A percentile compares a stretch with the other conserved stretches of the same genome.
Evolutionary conservation across 2,888 invertebrate species (phyloP).

Genomic region (Arrhopalites spinosus): DNA sequence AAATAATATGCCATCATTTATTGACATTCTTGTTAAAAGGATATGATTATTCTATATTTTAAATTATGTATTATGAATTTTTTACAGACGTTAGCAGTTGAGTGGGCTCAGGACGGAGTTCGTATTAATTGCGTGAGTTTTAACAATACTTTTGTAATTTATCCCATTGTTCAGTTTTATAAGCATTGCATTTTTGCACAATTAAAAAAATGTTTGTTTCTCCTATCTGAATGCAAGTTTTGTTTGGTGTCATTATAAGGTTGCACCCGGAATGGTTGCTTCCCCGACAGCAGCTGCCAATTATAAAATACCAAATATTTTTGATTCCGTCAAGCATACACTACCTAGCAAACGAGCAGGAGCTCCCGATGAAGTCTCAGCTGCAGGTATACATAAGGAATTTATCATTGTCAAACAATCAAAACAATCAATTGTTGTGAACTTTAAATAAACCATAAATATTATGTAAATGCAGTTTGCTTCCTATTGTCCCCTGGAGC

Average conservation of each 20-base stretch:
- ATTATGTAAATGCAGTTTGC: conserved; percentile 58
- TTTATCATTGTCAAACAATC: neutral
- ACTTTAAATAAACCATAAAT: neutral
- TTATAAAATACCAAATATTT: conserved; percentile 59
- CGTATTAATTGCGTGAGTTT: conserved; percentile 62
- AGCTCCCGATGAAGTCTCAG: conserved; percentile 61
- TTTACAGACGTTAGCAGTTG: conserved; percentile 59
- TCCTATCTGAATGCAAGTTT: no score
- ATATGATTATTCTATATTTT: no score
- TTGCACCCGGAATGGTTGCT: conserved; percentile 62
- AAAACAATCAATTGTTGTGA: neutral
- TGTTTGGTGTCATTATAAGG: conserved; percentile 41
- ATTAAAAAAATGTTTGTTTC: neutral
- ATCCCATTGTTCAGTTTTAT: no score
- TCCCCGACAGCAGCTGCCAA: conserved; percentile 63
- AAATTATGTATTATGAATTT: no score
- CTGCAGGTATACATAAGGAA: conserved; percentile 42
- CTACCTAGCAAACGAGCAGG: conserved; percentile 61
- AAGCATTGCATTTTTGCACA: no score
- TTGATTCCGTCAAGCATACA: conserved; percentile 57
- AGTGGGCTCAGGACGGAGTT: conserved; percentile 62
- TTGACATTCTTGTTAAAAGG: no score
- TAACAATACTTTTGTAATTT: no score
- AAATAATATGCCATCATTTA: neutral
- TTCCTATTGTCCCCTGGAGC: conserved; percentile 62